Conservation (phyloP, 2,113 vertebrate species). For the Diglossa brunneiventris region DNA sequence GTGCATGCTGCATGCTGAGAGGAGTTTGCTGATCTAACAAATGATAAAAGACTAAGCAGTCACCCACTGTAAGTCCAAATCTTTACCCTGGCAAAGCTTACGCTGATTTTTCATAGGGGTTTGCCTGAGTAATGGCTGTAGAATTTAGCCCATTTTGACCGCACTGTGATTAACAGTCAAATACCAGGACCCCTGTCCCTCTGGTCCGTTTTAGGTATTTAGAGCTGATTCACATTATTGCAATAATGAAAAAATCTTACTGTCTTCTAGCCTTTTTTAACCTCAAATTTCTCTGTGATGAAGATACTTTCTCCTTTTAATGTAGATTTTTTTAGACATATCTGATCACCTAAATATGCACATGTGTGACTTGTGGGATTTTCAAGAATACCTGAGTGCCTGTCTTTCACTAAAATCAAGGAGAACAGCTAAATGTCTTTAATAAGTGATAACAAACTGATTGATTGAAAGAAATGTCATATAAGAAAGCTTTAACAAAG, state of each 20-base stretch:
- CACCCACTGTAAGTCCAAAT: conserved; percentile 27
- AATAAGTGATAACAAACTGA: neutral
- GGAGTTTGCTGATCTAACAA: conserved; percentile 55
- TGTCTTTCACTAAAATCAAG: neutral
- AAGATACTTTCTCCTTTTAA: neutral
- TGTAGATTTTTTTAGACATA: neutral
- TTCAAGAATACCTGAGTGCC: neutral
- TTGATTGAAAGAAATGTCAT: neutral
- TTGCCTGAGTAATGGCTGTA: conserved; percentile 13
- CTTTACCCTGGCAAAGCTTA: conserved; percentile 52
- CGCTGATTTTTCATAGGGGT: conserved; percentile 1
- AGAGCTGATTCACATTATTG: neutral
- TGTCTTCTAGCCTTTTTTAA: neutral
- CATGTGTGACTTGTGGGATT: neutral
- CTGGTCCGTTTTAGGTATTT: neutral
- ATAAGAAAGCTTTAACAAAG: neutral
- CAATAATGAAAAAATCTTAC: neutral
- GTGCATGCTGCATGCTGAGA: neutral
- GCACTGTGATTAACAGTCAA: neutral
- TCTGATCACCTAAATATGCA: neutral
- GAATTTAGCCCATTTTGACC: conserved; percentile 31
- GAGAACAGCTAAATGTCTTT: neutral
- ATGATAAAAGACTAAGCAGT: conserved; percentile 49
- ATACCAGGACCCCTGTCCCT: neutral
- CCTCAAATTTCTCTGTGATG: neutral